These are phyloP conservation scores for Pteruthius melanotis DNA, from an alignment of 2,113 vertebrate species.

Conservation along the genomic window DNA sequence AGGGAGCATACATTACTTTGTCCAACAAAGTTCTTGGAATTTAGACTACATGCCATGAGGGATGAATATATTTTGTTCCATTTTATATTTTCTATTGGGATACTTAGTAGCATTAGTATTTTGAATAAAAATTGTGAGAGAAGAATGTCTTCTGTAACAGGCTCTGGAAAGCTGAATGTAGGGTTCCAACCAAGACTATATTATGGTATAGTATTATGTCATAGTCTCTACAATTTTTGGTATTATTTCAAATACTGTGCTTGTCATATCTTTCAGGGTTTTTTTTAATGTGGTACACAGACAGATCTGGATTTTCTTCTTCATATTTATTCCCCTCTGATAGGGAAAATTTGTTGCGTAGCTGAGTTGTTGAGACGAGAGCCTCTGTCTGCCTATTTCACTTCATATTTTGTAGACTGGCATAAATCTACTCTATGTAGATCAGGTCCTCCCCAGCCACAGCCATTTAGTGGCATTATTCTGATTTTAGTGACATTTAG, in stretches of 20 bases:
- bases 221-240: not conserved
- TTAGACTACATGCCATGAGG: not conserved
- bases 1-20: not conserved
- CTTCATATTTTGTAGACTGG: not conserved
- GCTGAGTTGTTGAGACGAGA: not conserved
- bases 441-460: not conserved
- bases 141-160: not conserved
- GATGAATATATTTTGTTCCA: not conserved
- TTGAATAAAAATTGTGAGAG: not conserved
- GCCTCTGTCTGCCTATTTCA: not conserved
- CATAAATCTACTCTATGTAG: not conserved
- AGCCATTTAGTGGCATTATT: not conserved
- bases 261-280: not conserved
- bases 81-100: not conserved
- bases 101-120: not conserved
- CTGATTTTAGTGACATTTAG: not conserved
- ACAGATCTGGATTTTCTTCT: not conserved
- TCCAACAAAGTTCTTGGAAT: not conserved
- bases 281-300: not conserved
- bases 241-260: not conserved
- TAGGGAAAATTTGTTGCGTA: not conserved
- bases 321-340: not conserved
- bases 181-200: not conserved
- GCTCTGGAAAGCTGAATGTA: not conserved
- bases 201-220: no score